Evolutionary conservation across 2,113 vertebrate genomes (phyloP), one percentile per base, ranked within the genome.

Genomic region (Laterallus jamaicensis): DNA sequence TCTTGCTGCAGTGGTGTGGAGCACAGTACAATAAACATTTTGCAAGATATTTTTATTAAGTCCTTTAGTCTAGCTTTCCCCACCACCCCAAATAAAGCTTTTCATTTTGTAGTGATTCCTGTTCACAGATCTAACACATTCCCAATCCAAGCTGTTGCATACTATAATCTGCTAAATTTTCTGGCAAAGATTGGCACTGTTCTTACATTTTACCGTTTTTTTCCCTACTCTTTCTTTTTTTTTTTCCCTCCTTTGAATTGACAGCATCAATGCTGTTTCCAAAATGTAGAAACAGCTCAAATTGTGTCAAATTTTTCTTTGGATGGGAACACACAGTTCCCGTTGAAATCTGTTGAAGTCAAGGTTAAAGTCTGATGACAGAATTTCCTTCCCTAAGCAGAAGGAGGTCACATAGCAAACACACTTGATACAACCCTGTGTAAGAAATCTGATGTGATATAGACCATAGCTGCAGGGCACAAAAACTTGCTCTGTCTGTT

Each of bases 111-210:
- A 91, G 31, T 73, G 63, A 93, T 62, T 93, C 82, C 59, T 91
- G 40, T 77, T 95, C 4, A 1, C 93, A 78, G 42, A 56, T 94
- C 35, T 70, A 66, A 93, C 91, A 94, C 60, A 12, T 81, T 83
- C 32, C n/a, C 49, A 44, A 28, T 20, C 32, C 88, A 96, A 95
- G 85, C 93, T 96, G 92, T 90, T 94, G 60, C 56, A 10, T 67
- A 21, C 60, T 83, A 37, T 60, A 70, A 86, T 93, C 67, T 92
- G 90, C 75, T 95, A 47, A 63, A 55, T 63, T 90, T 80, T 67
- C 88, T 47, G 52, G 93, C 25, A 82, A 94, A 88, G 35, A 50
- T 78, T 91, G 63, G 62, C 75, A 67, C 40, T 42, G 42, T 69
- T 69, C 25, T 82, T 85, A 21, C 35, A 32, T 68, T 29, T 86